These are phyloP conservation scores for Amblyteles armatorius DNA, from an alignment of 2,888 invertebrate genomes.

Conservation along the genomic window DNA sequence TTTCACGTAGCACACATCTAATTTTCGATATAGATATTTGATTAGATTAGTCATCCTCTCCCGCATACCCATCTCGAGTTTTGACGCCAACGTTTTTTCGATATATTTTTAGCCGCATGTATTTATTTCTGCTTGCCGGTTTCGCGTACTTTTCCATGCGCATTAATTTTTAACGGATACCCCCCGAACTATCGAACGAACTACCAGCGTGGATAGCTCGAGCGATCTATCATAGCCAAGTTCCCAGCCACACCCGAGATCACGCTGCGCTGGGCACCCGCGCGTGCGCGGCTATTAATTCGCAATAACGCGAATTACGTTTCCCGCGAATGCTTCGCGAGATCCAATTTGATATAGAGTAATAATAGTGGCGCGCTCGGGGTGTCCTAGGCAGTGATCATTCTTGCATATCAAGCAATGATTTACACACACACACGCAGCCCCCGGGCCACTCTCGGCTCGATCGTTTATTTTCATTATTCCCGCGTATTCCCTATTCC, in stretches of 20 bases:
- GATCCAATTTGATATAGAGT: slow-evolving; percentile 17
- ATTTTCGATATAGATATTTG: too few species aligned
- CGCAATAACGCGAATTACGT: slow-evolving; percentile 5
- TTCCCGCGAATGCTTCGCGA: neutral
- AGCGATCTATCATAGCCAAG: neutral
- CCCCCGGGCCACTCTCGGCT: slow-evolving; percentile 48
- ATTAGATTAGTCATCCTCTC: too few species aligned
- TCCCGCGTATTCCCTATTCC: slow-evolving; percentile 23
- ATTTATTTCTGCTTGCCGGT: neutral
- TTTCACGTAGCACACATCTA: too few species aligned
- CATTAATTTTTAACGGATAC: neutral
- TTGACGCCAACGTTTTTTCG: neutral
- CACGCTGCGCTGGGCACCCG: too few species aligned
- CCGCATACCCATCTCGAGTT: neutral
- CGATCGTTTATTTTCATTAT: slow-evolving; percentile 68
- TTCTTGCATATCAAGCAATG: slow-evolving; percentile 62
- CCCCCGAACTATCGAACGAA: neutral
- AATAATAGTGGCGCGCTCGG: neutral
- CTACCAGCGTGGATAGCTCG: neutral
- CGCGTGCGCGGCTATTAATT: slow-evolving; percentile 3
- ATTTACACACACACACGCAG: slow-evolving; percentile 51
- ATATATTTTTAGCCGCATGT: neutral
- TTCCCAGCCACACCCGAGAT: neutral
- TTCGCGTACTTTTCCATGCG: neutral
- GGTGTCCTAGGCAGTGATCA: slow-evolving; percentile 34